phyloP scores from a whole-genome alignment of 2,888 invertebrate species.

The Sipha maydis region DNA sequence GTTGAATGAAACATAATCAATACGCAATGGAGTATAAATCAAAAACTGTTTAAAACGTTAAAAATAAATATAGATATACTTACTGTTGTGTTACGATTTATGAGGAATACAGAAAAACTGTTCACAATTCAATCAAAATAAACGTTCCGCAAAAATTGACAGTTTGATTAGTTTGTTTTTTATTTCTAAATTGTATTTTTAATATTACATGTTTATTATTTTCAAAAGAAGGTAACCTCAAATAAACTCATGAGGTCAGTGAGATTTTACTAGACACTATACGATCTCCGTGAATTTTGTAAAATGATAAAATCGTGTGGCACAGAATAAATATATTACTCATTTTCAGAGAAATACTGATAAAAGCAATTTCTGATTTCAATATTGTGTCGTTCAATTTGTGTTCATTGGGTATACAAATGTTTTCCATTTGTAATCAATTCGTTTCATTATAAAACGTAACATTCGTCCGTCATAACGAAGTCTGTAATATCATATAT shows the following conservation, averaged over 20 bases:
- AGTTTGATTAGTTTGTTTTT: neutral
- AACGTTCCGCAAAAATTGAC: neutral
- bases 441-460: neutral
- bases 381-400: neutral
- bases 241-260: slow-evolving; percentile 4
- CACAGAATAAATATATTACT: neutral
- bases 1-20: too few relatives aligned
- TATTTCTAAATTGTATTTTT: neutral
- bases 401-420: neutral
- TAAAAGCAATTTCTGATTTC: slow-evolving; percentile 28
- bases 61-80: neutral
- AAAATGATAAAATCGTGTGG: slow-evolving; percentile 10
- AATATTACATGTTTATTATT: neutral
- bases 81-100: neutral
- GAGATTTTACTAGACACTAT: neutral
- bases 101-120: neutral
- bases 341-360: neutral
- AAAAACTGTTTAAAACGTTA: neutral
- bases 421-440: neutral
- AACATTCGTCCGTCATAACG: neutral
- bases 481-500: neutral
- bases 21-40: too few relatives aligned
- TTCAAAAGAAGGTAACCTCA: slow-evolving; percentile 32
- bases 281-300: neutral
- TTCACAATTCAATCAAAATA: neutral